phyloP scores from a whole-genome alignment of 2,888 invertebrate genomes.

The Fabriciana adippe region DNA sequence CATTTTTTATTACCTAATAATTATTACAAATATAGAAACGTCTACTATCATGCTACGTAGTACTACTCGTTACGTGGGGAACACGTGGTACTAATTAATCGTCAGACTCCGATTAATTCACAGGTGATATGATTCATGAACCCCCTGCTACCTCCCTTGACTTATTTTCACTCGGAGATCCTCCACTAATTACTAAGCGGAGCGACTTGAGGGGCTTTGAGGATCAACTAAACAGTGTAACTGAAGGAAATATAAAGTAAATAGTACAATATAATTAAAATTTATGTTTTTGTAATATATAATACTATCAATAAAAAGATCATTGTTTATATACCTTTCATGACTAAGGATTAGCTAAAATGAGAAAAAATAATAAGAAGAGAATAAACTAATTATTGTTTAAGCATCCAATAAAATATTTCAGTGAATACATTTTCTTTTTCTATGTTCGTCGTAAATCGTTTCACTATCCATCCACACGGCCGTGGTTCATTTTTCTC shows the following conservation, averaged over 20 bases:
- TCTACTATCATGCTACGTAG: conserved; percentile 46
- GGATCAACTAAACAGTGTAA: conserved; percentile 44
- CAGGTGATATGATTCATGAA: conserved; percentile 75
- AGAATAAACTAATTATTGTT: no score
- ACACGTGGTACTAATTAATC: conserved; percentile 77
- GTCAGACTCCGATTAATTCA: conserved; percentile 76
- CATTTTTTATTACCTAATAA: background rate
- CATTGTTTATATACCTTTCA: no score
- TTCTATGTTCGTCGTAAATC: conserved; percentile 53
- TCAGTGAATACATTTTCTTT: background rate
- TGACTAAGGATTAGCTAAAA: no score
- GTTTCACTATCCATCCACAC: conserved; percentile 69
- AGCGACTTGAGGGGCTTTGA: conserved; percentile 52
- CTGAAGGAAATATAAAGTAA: conserved; percentile 21
- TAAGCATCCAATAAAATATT: no score
- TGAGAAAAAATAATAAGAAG: no score
- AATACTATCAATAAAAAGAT: background rate
- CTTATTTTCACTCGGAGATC: conserved; percentile 43
- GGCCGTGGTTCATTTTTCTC: conserved; percentile 79
- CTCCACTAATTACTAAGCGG: conserved; percentile 61
- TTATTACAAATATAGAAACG: conserved; percentile 24
- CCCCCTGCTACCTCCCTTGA: conserved; percentile 45
- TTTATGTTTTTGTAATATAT: conserved; percentile 2
- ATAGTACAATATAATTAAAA: conserved; percentile 7
- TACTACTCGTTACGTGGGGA: conserved; percentile 48